These are phyloP conservation scores for Plecturocebus donacophilus DNA, from an alignment of 2,113 vertebrate genomes.

Conservation along the genomic window DNA sequence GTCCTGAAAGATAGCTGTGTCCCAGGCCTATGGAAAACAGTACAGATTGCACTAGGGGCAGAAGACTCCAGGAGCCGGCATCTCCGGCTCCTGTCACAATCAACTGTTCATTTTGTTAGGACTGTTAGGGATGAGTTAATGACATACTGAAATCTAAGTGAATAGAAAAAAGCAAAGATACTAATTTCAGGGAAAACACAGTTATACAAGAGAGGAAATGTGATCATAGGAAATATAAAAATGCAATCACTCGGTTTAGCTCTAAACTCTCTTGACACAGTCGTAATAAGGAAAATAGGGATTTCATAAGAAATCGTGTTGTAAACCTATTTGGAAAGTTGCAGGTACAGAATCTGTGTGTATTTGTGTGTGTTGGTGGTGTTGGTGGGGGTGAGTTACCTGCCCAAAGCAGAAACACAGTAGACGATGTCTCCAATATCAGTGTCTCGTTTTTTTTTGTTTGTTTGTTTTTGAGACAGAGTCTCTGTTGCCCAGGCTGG, in stretches of 20 bases:
- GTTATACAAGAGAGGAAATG: neutral
- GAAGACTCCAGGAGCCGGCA: neutral
- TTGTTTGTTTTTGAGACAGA: too few species aligned
- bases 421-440: neutral
- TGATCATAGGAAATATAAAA: neutral
- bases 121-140: neutral
- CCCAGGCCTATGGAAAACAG: neutral
- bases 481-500: too few species aligned
- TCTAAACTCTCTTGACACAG: neutral
- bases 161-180: neutral
- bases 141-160: neutral
- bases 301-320: neutral
- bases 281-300: neutral
- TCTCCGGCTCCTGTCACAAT: neutral
- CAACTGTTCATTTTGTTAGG: neutral
- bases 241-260: neutral
- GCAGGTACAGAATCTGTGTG: neutral
- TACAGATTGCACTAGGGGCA: neutral
- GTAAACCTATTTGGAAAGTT: neutral
- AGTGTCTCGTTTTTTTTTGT: neutral
- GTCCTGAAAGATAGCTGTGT: neutral
- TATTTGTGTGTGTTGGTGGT: neutral
- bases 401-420: neutral
- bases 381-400: neutral
- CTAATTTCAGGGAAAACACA: neutral